These are phyloP conservation scores for Atherinomorus stipes DNA, from an alignment of 2,113 vertebrate genomes.

Conservation along the genomic window DNA sequence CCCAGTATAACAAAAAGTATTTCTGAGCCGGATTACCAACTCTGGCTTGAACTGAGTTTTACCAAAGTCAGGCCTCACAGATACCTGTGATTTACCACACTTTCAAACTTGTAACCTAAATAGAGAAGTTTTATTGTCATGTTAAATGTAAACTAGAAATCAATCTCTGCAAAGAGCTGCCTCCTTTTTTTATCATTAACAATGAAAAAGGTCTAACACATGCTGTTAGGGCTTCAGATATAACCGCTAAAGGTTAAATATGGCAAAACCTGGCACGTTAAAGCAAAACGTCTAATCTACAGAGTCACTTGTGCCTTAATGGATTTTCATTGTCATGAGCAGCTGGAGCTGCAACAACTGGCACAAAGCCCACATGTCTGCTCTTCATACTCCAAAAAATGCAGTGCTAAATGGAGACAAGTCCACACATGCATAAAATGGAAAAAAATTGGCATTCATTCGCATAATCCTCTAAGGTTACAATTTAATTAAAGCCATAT, in stretches of 20 bases:
- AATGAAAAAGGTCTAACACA: slow-evolving; percentile 34
- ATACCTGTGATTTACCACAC: slow-evolving; percentile 10
- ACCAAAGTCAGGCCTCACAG: too few species aligned
- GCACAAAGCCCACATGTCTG: background rate
- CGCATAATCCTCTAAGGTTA: background rate
- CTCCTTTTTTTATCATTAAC: slow-evolving; percentile 44
- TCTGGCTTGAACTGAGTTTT: too few species aligned
- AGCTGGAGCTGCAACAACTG: background rate
- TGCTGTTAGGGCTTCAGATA: slow-evolving; percentile 10
- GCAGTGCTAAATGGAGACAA: slow-evolving; percentile 8
- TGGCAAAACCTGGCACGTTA: slow-evolving; percentile 10
- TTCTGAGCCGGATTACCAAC: too few species aligned
- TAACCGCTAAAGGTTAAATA: slow-evolving; percentile 19
- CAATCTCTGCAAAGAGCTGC: background rate
- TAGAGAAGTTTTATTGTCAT: background rate
- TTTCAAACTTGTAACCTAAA: slow-evolving; percentile 6
- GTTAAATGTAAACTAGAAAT: background rate
- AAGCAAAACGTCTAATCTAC: slow-evolving; percentile 26
- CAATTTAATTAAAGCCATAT: slow-evolving; percentile 1
- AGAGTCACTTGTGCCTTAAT: slow-evolving; percentile 25
- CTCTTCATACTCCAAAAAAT: background rate
- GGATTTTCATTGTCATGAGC: slow-evolving; percentile 22
- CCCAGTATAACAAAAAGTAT: too few species aligned
- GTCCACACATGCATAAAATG: slow-evolving; percentile 7
- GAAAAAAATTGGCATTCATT: background rate